Evolutionary conservation across 2,113 vertebrate species (phyloP).

Genomic region (Cygnus buccinator): DNA sequence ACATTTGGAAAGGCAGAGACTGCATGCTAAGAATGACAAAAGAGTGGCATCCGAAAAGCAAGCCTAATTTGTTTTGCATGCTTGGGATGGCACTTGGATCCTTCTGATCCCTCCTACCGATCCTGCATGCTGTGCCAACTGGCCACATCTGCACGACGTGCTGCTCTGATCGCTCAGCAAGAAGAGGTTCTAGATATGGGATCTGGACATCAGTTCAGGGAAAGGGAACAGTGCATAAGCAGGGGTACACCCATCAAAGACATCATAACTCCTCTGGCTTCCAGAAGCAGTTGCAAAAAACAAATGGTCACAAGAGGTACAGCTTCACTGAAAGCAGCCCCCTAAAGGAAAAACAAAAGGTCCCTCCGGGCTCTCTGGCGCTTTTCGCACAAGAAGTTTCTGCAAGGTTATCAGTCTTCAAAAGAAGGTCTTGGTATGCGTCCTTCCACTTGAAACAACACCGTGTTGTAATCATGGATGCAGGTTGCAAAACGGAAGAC

Average conservation of each 20-base stretch:
- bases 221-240: not conserved
- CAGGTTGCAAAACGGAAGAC: not conserved
- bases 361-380: not conserved
- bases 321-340: not conserved
- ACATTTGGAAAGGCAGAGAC: constrained; percentile 7
- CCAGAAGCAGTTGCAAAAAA: not conserved
- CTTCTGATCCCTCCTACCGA: not conserved
- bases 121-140: rapidly evolving
- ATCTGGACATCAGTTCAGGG: not conserved
- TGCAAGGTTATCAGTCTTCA: not conserved
- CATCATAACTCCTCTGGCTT: not conserved
- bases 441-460: not conserved
- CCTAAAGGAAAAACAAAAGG: not conserved
- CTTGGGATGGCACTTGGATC: not conserved
- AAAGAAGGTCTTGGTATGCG: not conserved
- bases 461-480: not conserved
- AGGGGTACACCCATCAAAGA: not conserved
- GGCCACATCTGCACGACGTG: rapidly evolving
- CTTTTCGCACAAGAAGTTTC: not conserved
- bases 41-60: not conserved
- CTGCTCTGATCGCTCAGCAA: not conserved
- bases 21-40: not conserved
- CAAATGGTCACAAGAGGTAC: not conserved
- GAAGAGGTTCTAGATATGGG: not conserved
- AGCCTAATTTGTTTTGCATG: constrained; percentile 18